Evolutionary conservation across 2,888 invertebrate genomes (phyloP), one percentile per base, ranked within the genome.

Genomic region (Spilarctia lutea): DNA sequence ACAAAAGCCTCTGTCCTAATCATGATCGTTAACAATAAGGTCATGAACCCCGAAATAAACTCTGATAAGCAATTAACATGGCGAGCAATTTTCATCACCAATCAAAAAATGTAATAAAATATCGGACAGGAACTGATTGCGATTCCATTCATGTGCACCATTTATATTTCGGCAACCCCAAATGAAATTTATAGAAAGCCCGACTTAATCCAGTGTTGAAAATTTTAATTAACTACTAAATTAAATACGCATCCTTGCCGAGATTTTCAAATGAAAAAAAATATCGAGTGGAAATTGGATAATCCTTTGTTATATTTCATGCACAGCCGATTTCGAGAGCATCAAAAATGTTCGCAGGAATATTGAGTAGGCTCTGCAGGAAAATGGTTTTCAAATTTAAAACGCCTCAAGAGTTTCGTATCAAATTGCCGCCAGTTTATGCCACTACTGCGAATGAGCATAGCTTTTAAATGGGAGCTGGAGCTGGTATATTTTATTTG

Each of bases 211-310:
- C 88, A 82, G 86, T 85, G 83, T 86, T 83, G 87, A 88, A 89
- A 86, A 86, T 87, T 91, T 91, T 91, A 91, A 92, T 91, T 91
- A 91, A 91, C 88, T 84, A 67, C 67, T 76, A 85, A 88, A 88
- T 87, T 88, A 86, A 85, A 85, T 78, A 81, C 39, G 72, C 63
- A 66, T 80, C 84, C 81, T 83, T 81, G 79, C 76, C 78, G 77
- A 75, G 60, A 35, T 48, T 35, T 56, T 68, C 74, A 83, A 83
- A 79, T 84, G 83, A 79, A 85, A 84, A 88, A 85, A n/a, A 56
- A 86, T 81, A 80, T 74, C 30, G 60, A n/a, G 39, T 42, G 80
- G 68, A 81, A 85, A 86, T 88, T 85, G 84, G 82, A 85, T 86
- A 79, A 83, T 65, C 83, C 76, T 81, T 85, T 81, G 85, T 83